Base-by-base conservation (phyloP, 2,888 invertebrate genomes). In the Drosophila differens region DNA sequence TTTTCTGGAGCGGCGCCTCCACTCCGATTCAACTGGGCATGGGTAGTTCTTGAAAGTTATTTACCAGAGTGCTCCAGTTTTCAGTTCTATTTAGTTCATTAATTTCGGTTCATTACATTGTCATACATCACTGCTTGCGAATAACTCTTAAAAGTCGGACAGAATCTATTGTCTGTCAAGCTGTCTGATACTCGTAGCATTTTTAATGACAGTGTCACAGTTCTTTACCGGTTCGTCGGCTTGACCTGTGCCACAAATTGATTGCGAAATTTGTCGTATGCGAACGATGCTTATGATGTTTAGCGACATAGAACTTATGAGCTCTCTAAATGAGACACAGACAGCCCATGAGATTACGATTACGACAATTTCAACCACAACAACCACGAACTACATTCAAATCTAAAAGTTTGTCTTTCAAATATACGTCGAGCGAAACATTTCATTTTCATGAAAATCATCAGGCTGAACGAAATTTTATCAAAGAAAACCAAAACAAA, bases 61-160 rank as follows among this genome's bases (percentile, higher is more conserved):
- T 85, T 81, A 85, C 72, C 68, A 59, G 65, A 70, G 58, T 84
- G 88, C 70, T 82, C 86, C 69, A 86, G 69, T 83, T 85, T 85
- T 55, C 68, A 80, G 82, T 91, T 81, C 77, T 76, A 76, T 85
- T 88, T 79, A 81, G 75, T 83, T 74, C 78, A 77, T 81, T 89
- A 91, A 91, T 82, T 84, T 91, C 81, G 83, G 81, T 81, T 90
- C 79, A 88, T 91, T 91, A 92, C 78, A 80, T 79, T 82, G 89
- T 89, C 89, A 92, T 83, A 90, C 90, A 82, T 86, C 82, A 92
- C 74, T 74, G 90, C 90, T 76, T 81, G 67, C 57, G 58, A 62
- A 58, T 64, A 62, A 22, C 39, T 16, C 28, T 39, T n/a, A 7
- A 73, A 89, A 67, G 64, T 79, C 70, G 68, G 60, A 41, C 69